Base-by-base conservation (phyloP, 2,797 vertebrate genomes). In the Rhabdophis nuchalis region DNA sequence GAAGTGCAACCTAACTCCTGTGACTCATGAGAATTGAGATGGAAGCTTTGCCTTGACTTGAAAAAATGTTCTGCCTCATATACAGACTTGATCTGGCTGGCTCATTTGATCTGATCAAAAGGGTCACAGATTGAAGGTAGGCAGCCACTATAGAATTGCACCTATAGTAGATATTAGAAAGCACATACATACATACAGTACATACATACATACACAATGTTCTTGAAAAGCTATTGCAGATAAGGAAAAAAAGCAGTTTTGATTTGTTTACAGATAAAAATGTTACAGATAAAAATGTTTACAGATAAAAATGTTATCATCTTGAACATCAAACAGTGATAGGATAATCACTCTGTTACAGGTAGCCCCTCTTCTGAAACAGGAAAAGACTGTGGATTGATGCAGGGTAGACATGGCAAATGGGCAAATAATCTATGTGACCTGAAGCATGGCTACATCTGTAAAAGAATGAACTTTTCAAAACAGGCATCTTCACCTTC, bases 361-460 rank as follows among this genome's bases (percentile, higher is more conserved):
- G 99, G 99, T 95, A 98, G 98, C 89, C 99, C 99, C 0, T 98
- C 98, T 61, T 87, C 96, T 20, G 97, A 98, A 90, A 98, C 98
- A 2, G 98, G 98, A 29, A 97, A 98, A 93, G 98, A 96, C 96
- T 99, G 99, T 94, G 99, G 97, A 18, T 97, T 97, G 8, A 95
- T 99, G n/a, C 98, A 99, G 94, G 96, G 98, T 18, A 98, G 95
- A 32, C 98, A 98, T 6, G 98, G 98, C 5, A 99, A 98, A 94
- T 99, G 99, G 99, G 98, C 98, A 94, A 99, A 97, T 95, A 94
- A 93, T 2, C 9, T 87, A 9, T 99, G 99, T 96, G 94, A 94
- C 85, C 97, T 96, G 95, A 99, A 98, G 95, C 97, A 98, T 60
- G 99, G 98, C 92, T 99, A 99, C 93, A 98, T 99, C 94, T 99